Base-by-base conservation (phyloP, 1,140 invertebrate genomes). In the Rhyacophila brunnea region DNA sequence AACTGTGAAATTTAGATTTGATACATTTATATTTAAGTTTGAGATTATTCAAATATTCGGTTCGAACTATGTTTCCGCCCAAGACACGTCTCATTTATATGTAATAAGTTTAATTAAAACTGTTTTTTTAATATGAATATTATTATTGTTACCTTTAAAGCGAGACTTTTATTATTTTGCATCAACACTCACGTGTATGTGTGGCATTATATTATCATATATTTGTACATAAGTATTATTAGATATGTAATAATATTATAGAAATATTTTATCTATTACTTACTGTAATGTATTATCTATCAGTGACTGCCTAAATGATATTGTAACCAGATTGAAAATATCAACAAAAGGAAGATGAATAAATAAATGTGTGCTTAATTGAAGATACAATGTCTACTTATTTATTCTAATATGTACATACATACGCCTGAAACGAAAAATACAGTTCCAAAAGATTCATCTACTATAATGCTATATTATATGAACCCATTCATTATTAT, bases 351-450 rank as follows among this genome's bases (percentile, higher is more conserved):
- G 56, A 63, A 18, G 61, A 63, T 50, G 61, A 63, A 62, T 58
- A 57, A 63, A 63, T 63, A 63, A 63, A 63, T 63, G 61, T 63
- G 61, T 63, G 61, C 61, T 63, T 63, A 63, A 62, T 58, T 58
- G 38, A 47, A 34, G 48, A 48, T 45, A 40, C 11, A 4, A 28
- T 28, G 23, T 28, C 23, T 9, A 5, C 23, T 28, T 28, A 28
- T 28, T 28, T 28, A n/a, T n/a, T n/a, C n/a, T n/a, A n/a, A n/a
- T n/a, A n/a, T n/a, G n/a, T n/a, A n/a, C n/a, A n/a, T n/a, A n/a
- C 23, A 28, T 28, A 28, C 23, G 9, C 23, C n/a, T n/a, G n/a
- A n/a, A n/a, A n/a, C n/a, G n/a, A n/a, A n/a, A n/a, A n/a, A n/a
- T n/a, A n/a, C n/a, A n/a, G n/a, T n/a, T n/a, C n/a, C n/a, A n/a